Conservation (phyloP, 2,888 invertebrate species). For the Allolobophora icterica region DNA sequence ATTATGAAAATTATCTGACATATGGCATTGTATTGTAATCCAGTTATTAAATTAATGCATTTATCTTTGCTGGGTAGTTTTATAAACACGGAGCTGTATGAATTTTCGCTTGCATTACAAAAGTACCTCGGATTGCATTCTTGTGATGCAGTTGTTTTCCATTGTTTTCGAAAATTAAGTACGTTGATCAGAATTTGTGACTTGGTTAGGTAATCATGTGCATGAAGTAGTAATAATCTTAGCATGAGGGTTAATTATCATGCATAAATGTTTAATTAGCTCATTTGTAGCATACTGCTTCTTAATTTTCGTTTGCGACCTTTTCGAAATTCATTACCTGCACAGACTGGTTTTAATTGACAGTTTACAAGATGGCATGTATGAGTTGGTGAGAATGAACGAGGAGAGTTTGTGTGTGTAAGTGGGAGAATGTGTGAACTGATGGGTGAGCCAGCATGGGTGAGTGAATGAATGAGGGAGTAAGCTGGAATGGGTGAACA, state of each 20-base stretch:
- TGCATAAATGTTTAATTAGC: not conserved
- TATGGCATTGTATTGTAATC: not conserved
- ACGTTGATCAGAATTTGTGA: not conserved
- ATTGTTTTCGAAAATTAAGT: not conserved
- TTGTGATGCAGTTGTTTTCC: not conserved
- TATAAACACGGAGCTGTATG: not conserved
- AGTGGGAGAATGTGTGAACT: too few relatives aligned
- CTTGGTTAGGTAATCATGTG: not conserved
- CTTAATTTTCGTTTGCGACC: not conserved
- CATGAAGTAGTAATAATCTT: not conserved
- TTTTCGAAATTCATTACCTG: not conserved
- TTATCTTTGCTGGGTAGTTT: not conserved
- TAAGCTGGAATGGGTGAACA: too few relatives aligned
- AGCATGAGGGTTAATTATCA: not conserved
- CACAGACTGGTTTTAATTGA: not conserved
- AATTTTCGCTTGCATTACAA: not conserved
- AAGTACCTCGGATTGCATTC: not conserved
- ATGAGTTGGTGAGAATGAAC: too few relatives aligned
- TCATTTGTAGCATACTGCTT: not conserved
- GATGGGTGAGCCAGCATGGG: too few relatives aligned
- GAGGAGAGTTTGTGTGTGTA: too few relatives aligned
- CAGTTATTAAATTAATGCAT: not conserved
- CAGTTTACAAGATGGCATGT: too few relatives aligned
- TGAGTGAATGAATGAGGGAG: too few relatives aligned
- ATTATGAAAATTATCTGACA: not conserved